Evolutionary conservation across 2,797 vertebrate species (phyloP), one percentile per base, ranked within the genome.

Genomic region (Rhincodon typus): DNA sequence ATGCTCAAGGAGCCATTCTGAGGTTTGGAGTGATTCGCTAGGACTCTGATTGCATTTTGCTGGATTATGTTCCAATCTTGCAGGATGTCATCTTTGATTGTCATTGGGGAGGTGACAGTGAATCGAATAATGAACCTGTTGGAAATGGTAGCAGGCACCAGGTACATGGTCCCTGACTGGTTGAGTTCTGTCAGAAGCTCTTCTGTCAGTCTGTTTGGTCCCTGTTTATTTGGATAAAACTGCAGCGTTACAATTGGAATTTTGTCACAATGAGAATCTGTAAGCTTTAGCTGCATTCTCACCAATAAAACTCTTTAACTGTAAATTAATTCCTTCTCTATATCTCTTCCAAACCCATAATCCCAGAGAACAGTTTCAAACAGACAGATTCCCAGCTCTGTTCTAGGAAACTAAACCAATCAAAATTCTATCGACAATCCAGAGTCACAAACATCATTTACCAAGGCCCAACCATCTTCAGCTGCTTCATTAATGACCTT

Each of bases 61-160:
- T 97, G 98, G 96, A 99, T 99, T 96, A 98, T 97, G 96, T 95
- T 96, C 99, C 99, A 99, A 97, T 99, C 99, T 72, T 97, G 98
- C 30, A 98, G 97, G 96, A 99, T 98, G 96, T 99, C 99, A 21
- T 98, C 98, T 19, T 97, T 97, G 3, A 98, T 98, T 42, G 99
- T 99, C 97, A 98, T 98, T 98, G 99, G 99, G 23, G 99, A 99
- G 0, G 99, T 99, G 96, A 99, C 98, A 0, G 98, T 98, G 96
- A 99, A 99, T 96, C 99, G 98, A 96, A 99, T 99, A 96, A 99
- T 99, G 96, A 98, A 96, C 96, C 98, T 99, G 96, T 98, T 98
- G 93, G 96, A 97, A 96, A 99, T 96, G 10, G 98, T 98, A 7
- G 99, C 98, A 0, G 98, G 99, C 96, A 99, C 98, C 96, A 99